Evolutionary conservation across 37 sponge, comb jelly and placozoan species (phyloP), one percentile per base, ranked within the genome.

Genomic region (Aphrocallistes beatrix): DNA sequence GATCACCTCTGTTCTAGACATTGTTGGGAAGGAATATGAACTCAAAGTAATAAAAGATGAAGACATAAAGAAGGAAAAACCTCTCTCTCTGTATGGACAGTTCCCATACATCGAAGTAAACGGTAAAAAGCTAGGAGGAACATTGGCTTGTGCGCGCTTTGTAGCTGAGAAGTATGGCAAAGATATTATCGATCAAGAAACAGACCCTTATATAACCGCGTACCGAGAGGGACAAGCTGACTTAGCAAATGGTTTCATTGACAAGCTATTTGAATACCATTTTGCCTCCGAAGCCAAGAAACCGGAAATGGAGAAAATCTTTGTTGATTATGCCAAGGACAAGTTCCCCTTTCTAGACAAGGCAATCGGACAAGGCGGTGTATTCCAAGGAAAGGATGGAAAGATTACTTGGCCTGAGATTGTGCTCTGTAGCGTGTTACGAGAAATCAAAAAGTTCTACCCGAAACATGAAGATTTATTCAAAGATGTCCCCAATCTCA

Each of bases 61-160:
- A 1, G 83, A 86, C 10, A 89, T 87, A 88, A 37, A 60, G 17
- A 38, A 45, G 23, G 51, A 84, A 37, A 91, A 91, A 39, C 87
- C 87, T 37, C 87, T 39, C 1, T 85, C 88, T 1, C 91, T 88
- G 3, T 88, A 39, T 37, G 88, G 87, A 8, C 23, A 28, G 38
- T 42, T 91, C 38, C 91, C 91, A 17, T 47, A 86, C 1, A 83
- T 91, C 32, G 88, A 91, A 50, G 87, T 84, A 6, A 88, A 88
- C 39, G 88, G 91, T 0, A 88, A 86, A 45, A 83, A 36, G 38
- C 38, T 91, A 1, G 86, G 81, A 37, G 87, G 88, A 32, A 88
- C 86, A 34, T 0, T 36, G 23, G 81, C 42, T 38, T 51, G 85
- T 23, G 88, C 85, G 0, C 50, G 88, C 0, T 91, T 60, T 50